Evolutionary conservation across 2,888 invertebrate genomes (phyloP), one percentile per base, ranked within the genome.

Genomic region (Ochropacha duplaris): DNA sequence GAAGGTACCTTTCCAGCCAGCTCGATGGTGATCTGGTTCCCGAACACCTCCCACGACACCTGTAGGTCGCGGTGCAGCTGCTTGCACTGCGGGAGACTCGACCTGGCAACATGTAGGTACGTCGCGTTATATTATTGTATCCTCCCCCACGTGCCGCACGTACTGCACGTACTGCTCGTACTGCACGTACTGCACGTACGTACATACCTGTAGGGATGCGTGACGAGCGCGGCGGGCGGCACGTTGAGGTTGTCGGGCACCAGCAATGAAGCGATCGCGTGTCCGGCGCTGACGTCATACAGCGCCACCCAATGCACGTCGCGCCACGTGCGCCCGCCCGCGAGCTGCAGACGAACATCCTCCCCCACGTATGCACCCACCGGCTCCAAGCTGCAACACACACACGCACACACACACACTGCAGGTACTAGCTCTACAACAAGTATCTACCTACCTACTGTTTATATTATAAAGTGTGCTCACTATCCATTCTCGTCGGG

Each of bases 401-500:
- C n/a, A n/a, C n/a, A n/a, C n/a, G n/a, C n/a, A n/a, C n/a, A n/a
- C n/a, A n/a, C n/a, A n/a, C n/a, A n/a, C n/a, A n/a, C n/a, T n/a
- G n/a, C n/a, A n/a, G n/a, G n/a, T n/a, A n/a, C n/a, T n/a, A n/a
- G n/a, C n/a, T n/a, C n/a, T n/a, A n/a, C n/a, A n/a, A n/a, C n/a
- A n/a, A n/a, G n/a, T n/a, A n/a, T n/a, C n/a, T n/a, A n/a, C n/a
- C n/a, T n/a, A n/a, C n/a, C n/a, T n/a, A n/a, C n/a, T n/a, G n/a
- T n/a, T n/a, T n/a, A n/a, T n/a, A n/a, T n/a, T n/a, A n/a, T n/a
- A n/a, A n/a, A n/a, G n/a, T n/a, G n/a, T n/a, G 95, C 97, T 96
- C 88, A 98, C 98, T 98, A 98, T 93, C 98, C 98, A 74, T 96
- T 94, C 86, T 98, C 98, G 85, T 98, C 97, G 0, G 98, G 97